These are phyloP conservation scores for Eulemur macaco DNA, from an alignment of 2,113 vertebrate species.

Conservation along the genomic window DNA sequence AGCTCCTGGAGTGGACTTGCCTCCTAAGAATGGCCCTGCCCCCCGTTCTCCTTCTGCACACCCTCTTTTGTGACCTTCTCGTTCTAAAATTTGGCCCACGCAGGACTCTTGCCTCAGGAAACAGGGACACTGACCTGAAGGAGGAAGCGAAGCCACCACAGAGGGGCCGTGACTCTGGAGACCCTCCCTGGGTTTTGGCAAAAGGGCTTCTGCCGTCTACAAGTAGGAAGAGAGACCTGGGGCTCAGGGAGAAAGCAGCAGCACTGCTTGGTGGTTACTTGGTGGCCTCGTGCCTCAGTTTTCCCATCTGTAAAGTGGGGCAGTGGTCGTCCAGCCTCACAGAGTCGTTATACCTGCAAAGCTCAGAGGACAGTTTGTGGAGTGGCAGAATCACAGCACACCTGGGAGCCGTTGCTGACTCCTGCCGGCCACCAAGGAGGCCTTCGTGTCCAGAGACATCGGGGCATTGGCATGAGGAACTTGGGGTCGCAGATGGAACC, in stretches of 20 bases:
- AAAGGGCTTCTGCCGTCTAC: neutral
- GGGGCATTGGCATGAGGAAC: too few relatives aligned
- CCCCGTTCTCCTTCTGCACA: neutral
- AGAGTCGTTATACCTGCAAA: neutral
- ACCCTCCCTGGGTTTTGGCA: accelerated
- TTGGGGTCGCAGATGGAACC: neutral
- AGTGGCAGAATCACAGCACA: accelerated
- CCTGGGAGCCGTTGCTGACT: neutral
- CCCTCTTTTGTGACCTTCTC: neutral
- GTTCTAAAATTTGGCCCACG: neutral
- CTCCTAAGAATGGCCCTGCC: neutral
- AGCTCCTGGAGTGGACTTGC: too few relatives aligned
- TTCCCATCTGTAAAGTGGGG: neutral
- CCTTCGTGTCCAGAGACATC: neutral
- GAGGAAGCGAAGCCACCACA: neutral
- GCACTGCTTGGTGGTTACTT: neutral
- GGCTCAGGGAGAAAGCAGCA: neutral
- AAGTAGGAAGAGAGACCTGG: neutral
- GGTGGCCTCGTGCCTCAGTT: neutral
- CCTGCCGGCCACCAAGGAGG: neutral
- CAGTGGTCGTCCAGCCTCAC: neutral
- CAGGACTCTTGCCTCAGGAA: neutral
- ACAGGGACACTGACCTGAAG: neutral
- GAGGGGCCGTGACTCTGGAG: neutral
- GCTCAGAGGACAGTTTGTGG: too few relatives aligned